phyloP scores from a whole-genome alignment of 2,797 vertebrate species.

The Miichthys miiuy region DNA sequence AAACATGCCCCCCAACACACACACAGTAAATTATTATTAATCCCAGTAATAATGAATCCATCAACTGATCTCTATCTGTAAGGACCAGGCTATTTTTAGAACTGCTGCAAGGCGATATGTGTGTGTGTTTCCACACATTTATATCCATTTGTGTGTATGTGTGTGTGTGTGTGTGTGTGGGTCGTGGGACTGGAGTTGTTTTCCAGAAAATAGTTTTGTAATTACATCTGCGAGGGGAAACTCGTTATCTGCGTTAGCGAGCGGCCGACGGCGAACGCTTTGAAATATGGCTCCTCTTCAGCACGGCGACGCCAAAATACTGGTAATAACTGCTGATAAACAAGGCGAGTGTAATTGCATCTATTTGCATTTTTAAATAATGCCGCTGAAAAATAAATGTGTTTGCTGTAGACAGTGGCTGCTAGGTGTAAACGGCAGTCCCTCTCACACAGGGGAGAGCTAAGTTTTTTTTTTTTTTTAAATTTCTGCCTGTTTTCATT shows the following conservation, averaged over 20 bases:
- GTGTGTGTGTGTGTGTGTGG: constrained; percentile 47
- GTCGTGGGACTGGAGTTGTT: constrained; percentile 69
- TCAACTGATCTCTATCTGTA: constrained; percentile 71
- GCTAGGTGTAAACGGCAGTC: constrained; percentile 56
- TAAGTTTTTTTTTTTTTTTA: neutral
- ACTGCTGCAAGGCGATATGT: constrained; percentile 44
- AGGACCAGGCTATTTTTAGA: constrained; percentile 67
- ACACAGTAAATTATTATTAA: constrained; percentile 59
- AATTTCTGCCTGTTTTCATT: constrained; percentile 54
- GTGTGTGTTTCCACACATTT: constrained; percentile 54
- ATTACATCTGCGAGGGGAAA: constrained; percentile 84
- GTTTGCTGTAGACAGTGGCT: constrained; percentile 65
- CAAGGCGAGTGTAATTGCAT: constrained; percentile 80
- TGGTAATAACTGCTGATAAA: constrained; percentile 84
- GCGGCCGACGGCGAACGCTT: constrained; percentile 81
- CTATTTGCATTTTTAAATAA: constrained; percentile 86
- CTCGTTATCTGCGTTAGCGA: constrained; percentile 81
- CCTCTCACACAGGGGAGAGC: constrained; percentile 8
- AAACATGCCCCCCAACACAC: neutral
- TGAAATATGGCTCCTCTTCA: constrained; percentile 84
- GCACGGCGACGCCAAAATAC: constrained; percentile 77
- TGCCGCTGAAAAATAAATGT: constrained; percentile 70
- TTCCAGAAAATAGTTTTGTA: constrained; percentile 83
- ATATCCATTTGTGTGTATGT: constrained; percentile 27
- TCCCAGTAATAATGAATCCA: constrained; percentile 66